Conservation (phyloP, 2,888 invertebrate species). For the Cantharis nigra region DNA sequence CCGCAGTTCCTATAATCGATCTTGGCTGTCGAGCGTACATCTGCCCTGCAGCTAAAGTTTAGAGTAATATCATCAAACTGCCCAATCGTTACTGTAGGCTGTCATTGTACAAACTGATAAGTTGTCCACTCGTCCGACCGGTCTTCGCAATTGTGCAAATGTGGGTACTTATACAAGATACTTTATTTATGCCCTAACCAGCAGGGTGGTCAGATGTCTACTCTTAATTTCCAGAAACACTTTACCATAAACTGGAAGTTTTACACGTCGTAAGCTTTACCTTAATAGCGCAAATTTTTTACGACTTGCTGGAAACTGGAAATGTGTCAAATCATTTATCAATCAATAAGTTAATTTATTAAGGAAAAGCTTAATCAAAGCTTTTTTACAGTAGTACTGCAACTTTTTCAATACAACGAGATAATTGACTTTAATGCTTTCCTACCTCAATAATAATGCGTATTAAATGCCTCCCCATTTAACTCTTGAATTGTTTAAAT, state of each 20-base stretch:
- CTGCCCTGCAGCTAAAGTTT: slow-evolving; percentile 24
- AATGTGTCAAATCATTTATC: neutral
- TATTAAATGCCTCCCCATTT: neutral
- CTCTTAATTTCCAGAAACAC: slow-evolving; percentile 6
- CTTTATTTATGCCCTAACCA: slow-evolving; percentile 37
- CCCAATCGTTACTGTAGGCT: slow-evolving; percentile 29
- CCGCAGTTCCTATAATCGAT: slow-evolving; percentile 52
- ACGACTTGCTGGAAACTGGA: neutral
- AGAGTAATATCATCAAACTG: slow-evolving; percentile 16
- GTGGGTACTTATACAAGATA: slow-evolving; percentile 36
- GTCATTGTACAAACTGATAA: slow-evolving; percentile 38
- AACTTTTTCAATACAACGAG: neutral
- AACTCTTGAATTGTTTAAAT: neutral
- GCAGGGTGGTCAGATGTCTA: slow-evolving; percentile 37
- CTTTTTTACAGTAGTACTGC: neutral
- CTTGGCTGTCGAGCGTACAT: slow-evolving; percentile 43
- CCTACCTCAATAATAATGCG: neutral
- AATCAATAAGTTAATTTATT: neutral
- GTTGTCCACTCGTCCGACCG: slow-evolving; percentile 38
- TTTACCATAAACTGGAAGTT: neutral
- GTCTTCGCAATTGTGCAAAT: slow-evolving; percentile 38
- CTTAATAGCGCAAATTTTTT: neutral
- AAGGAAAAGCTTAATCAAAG: neutral
- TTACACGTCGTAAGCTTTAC: neutral
- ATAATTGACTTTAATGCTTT: neutral